Evolutionary conservation across 2,113 vertebrate species (phyloP).

Genomic region (Strix uralensis): DNA sequence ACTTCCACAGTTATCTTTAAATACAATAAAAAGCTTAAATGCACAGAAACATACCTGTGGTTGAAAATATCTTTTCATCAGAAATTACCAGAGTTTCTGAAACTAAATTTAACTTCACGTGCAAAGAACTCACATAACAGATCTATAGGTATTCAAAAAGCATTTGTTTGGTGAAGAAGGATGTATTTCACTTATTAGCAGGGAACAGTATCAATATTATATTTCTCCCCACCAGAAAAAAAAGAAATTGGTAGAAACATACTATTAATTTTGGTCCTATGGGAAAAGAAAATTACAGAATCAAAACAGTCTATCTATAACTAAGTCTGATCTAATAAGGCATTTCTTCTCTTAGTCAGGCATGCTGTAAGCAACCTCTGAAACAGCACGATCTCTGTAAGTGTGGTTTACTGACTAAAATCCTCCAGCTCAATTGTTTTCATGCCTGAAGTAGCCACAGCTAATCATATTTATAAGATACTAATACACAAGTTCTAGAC

Average conservation of each 20-base stretch:
- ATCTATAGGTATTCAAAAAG: background rate
- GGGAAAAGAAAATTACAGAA: background rate
- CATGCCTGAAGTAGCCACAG: background rate
- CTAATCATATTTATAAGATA: background rate
- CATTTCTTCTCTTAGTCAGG: background rate
- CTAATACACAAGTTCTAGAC: background rate
- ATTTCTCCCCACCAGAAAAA: background rate
- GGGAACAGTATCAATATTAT: fast-evolving
- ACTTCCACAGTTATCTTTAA: background rate
- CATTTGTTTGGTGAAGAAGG: background rate
- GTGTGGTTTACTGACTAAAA: background rate
- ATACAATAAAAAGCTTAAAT: background rate
- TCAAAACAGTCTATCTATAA: background rate
- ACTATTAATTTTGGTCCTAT: background rate
- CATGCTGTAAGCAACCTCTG: background rate
- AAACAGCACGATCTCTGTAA: background rate
- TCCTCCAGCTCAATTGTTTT: background rate
- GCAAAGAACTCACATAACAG: background rate
- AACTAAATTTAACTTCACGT: background rate
- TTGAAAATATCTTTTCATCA: background rate
- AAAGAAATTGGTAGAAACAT: background rate
- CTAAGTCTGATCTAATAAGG: background rate
- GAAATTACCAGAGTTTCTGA: background rate
- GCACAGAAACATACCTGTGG: background rate
- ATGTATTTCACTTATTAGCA: background rate